Percentiles rank a stretch among this genome's conserved stretches.
Conservation (phyloP, 2,888 invertebrate species). For the Eupeodes luniger region DNA sequence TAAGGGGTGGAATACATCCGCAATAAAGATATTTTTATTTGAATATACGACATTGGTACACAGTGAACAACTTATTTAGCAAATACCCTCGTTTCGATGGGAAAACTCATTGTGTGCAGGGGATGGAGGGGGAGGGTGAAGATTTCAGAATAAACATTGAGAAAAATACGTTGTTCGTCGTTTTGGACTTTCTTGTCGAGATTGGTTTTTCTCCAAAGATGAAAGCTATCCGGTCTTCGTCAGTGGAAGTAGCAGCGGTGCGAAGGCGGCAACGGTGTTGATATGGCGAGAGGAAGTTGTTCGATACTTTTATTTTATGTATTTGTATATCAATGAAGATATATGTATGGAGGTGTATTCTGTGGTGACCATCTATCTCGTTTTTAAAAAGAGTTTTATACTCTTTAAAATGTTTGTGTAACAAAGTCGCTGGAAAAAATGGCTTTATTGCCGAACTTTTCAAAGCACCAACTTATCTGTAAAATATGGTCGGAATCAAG, state of each 20-base stretch:
- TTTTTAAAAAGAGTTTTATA: background rate
- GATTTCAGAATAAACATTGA: conserved; percentile 53
- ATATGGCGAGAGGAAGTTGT: conserved; percentile 52
- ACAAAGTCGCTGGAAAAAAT: too few species aligned
- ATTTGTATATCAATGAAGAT: conserved; percentile 4
- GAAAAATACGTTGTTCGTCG: conserved; percentile 38
- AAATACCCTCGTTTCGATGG: conserved; percentile 56
- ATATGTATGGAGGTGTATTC: background rate
- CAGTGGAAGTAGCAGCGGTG: too few species aligned
- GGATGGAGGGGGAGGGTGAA: conserved; percentile 19
- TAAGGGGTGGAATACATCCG: conserved; percentile 66
- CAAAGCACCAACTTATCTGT: too few species aligned
- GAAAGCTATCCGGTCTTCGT: conserved; percentile 50
- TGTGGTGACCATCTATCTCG: background rate
- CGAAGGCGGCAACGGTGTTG: background rate
- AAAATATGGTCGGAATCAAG: too few species aligned
- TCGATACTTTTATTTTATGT: conserved; percentile 46
- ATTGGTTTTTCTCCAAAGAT: conserved; percentile 64
- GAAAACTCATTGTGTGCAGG: background rate
- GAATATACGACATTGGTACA: conserved; percentile 74
- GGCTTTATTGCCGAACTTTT: too few species aligned
- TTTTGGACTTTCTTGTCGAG: conserved; percentile 38
- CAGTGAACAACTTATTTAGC: conserved; percentile 75
- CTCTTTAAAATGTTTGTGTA: background rate
- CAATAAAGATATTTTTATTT: conserved; percentile 76